Evolutionary conservation across 2,797 vertebrate species (phyloP).

Genomic region (Xenops minutus): DNA sequence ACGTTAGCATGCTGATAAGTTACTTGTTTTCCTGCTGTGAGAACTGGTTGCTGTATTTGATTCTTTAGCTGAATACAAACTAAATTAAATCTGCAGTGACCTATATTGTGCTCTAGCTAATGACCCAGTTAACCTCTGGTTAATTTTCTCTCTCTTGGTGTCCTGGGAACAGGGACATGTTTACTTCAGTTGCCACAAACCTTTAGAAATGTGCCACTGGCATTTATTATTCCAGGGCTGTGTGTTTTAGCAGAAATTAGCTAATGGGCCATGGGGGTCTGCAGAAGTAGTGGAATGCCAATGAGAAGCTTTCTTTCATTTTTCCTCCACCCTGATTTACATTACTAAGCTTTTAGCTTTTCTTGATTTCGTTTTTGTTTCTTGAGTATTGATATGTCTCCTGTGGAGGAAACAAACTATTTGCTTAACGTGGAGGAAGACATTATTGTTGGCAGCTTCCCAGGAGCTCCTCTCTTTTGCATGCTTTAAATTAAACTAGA

Average conservation of each 20-base stretch:
- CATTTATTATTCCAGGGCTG: conserved; percentile 65
- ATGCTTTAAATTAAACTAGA: conserved; percentile 21
- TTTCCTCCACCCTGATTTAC: conserved; percentile 69
- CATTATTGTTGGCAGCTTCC: conserved; percentile 48
- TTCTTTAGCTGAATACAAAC: conserved; percentile 68
- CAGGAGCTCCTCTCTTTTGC: conserved; percentile 5
- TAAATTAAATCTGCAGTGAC: conserved; percentile 74
- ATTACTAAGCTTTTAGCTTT: conserved; percentile 73
- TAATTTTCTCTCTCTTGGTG: conserved; percentile 72
- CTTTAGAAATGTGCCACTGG: conserved; percentile 70
- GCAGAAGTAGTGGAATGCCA: conserved; percentile 63
- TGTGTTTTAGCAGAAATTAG: conserved; percentile 72
- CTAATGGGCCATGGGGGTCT: conserved; percentile 66
- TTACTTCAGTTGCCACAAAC: conserved; percentile 70
- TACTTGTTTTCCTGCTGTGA: conserved; percentile 74
- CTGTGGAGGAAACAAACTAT: conserved; percentile 72
- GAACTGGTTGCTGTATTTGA: conserved; percentile 71
- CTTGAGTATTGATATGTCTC: conserved; percentile 67
- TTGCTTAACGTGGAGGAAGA: conserved; percentile 59
- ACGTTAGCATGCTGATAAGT: conserved; percentile 64
- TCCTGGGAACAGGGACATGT: conserved; percentile 80
- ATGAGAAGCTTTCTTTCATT: conserved; percentile 69
- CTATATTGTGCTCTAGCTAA: conserved; percentile 72
- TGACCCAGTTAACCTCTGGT: conserved; percentile 77
- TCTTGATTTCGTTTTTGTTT: conserved; percentile 66